phyloP scores from a whole-genome alignment of 2,113 vertebrate species.

The Pterophyllum scalare region DNA sequence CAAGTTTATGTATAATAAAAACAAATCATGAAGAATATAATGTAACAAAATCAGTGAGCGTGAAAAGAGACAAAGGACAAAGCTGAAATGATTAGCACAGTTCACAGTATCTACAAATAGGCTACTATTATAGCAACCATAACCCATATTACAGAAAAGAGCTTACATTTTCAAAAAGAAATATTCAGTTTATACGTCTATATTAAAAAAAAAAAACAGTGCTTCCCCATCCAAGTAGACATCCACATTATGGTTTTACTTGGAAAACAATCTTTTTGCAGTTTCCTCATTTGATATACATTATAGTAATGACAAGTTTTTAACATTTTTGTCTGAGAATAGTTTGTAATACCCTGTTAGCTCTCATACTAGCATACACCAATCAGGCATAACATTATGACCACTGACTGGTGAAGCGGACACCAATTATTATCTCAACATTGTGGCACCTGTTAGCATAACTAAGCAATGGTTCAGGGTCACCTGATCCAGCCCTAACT shows the following conservation, averaged over 20 bases:
- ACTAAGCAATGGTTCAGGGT: too few species aligned
- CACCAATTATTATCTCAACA: too few species aligned
- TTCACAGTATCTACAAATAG: background rate
- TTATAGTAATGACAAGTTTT: too few species aligned
- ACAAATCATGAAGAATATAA: background rate
- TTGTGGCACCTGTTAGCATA: too few species aligned
- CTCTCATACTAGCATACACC: too few species aligned
- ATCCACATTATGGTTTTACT: background rate
- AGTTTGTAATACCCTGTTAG: too few species aligned
- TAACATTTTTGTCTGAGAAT: too few species aligned
- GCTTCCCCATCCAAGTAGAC: background rate
- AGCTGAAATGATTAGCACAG: background rate
- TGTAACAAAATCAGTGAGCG: background rate
- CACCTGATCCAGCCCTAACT: too few species aligned
- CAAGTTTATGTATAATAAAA: background rate
- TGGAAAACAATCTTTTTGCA: background rate
- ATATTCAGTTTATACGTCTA: background rate
- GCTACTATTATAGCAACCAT: background rate
- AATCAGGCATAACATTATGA: too few species aligned
- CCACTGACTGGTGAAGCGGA: too few species aligned
- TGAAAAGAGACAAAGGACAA: background rate
- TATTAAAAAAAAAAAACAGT: background rate
- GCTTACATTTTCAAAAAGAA: background rate
- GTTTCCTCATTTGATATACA: too few species aligned
- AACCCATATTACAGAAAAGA: background rate